Evolutionary conservation across 1,140 invertebrate genomes (phyloP).

Genomic region (Diplogasteroides magnus): DNA sequence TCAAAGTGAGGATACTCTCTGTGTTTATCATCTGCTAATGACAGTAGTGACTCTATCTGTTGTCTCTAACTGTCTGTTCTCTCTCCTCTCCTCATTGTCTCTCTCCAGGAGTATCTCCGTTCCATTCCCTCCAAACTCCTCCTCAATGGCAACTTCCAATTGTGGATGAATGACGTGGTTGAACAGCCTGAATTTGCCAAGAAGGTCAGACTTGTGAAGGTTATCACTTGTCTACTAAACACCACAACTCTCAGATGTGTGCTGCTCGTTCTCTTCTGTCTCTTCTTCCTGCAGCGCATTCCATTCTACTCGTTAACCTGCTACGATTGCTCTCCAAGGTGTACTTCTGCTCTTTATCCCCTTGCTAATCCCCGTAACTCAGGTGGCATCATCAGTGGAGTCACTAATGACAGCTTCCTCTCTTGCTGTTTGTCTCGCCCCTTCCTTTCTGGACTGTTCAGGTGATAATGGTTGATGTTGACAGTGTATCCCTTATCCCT

Average conservation of each 20-base stretch:
- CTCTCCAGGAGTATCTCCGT: slow-evolving; percentile 24
- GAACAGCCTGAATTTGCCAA: slow-evolving; percentile 22
- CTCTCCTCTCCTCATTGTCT: background rate
- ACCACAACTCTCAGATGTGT: background rate
- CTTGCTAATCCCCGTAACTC: slow-evolving; percentile 2
- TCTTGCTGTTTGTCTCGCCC: slow-evolving; percentile 31
- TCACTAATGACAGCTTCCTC: slow-evolving; percentile 32
- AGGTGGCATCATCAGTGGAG: background rate
- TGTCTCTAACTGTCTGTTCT: background rate
- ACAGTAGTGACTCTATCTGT: background rate
- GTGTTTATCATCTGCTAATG: background rate
- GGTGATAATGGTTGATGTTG: slow-evolving; percentile 5
- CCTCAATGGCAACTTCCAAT: slow-evolving; percentile 29
- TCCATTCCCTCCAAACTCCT: slow-evolving; percentile 32
- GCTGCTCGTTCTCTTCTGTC: slow-evolving; percentile 18
- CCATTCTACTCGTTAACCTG: slow-evolving; percentile 29
- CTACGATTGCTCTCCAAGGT: slow-evolving; percentile 27
- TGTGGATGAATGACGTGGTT: slow-evolving; percentile 32
- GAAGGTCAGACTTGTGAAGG: slow-evolving; percentile 10
- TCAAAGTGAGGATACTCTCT: slow-evolving; percentile 14
- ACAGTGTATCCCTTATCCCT: background rate
- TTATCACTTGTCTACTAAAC: background rate
- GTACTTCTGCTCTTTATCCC: background rate
- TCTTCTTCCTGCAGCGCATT: slow-evolving; percentile 28
- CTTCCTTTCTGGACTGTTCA: slow-evolving; percentile 28